These are phyloP conservation scores for Mallotus villosus DNA, from an alignment of 2,797 vertebrate species.

Conservation along the genomic window DNA sequence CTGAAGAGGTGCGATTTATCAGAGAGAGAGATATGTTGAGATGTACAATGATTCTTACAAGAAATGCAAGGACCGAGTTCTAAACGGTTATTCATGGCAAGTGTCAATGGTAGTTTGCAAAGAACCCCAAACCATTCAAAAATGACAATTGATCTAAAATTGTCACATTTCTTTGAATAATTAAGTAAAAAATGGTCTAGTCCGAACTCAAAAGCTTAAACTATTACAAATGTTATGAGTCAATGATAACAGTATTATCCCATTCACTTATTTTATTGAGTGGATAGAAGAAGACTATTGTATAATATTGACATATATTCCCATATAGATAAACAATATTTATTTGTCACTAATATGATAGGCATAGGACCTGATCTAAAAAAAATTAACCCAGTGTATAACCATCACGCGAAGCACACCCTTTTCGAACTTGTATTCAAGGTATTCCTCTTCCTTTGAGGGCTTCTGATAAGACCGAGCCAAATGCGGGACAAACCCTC, in stretches of 20 bases:
- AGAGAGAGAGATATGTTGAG: not conserved
- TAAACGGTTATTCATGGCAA: not conserved
- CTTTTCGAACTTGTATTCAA: slow-evolving; percentile 34
- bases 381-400: not conserved
- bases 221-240: too few species aligned
- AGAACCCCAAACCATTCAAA: not conserved
- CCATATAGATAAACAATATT: not conserved
- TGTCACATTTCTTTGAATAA: not conserved
- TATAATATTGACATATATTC: slow-evolving; percentile 1
- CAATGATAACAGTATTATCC: too few species aligned
- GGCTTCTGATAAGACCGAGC: slow-evolving; percentile 58
- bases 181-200: too few species aligned
- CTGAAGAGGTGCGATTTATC: slow-evolving; percentile 6
- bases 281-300: not conserved
- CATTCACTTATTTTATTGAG: not conserved
- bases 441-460: slow-evolving; percentile 63
- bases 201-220: too few species aligned
- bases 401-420: not conserved
- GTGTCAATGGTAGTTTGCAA: not conserved
- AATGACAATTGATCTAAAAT: not conserved
- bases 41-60: not conserved
- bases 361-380: slow-evolving; percentile 27
- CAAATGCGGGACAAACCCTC: slow-evolving; percentile 64
- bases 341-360: not conserved
- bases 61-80: not conserved